Conservation (phyloP, 2,797 vertebrate species). For the Anguilla marmorata region DNA sequence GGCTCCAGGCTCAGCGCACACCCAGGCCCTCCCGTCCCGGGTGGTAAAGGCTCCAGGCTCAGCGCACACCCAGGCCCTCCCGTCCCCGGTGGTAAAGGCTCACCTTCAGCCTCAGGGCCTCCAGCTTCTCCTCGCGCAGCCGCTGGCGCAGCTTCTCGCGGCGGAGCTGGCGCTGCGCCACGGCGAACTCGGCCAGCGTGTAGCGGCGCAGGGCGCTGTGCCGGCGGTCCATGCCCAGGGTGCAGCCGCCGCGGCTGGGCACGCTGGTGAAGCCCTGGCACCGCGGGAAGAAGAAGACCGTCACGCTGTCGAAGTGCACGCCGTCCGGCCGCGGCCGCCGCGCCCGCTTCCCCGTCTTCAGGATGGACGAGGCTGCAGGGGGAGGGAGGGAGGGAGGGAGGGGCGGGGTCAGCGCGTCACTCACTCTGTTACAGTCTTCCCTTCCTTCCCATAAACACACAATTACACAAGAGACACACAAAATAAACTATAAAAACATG, state of each 20-base stretch:
- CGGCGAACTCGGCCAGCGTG: slow-evolving; percentile 79
- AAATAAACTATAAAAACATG: no score
- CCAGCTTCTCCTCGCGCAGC: slow-evolving; percentile 76
- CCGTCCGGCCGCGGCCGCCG: slow-evolving; percentile 64
- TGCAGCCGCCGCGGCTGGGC: slow-evolving; percentile 87
- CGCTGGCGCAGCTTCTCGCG: slow-evolving; percentile 73
- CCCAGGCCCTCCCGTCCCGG: no score
- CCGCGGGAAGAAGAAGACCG: slow-evolving; percentile 86
- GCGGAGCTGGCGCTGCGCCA: slow-evolving; percentile 71
- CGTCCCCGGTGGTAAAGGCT: slow-evolving; percentile 33
- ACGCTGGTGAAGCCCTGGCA: slow-evolving; percentile 93
- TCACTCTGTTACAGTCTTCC: neutral
- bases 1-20: no score
- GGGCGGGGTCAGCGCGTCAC: neutral
- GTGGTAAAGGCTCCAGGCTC: no score
- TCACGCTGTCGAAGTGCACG: slow-evolving; percentile 82
- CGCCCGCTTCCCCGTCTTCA: slow-evolving; percentile 77
- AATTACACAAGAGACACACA: neutral
- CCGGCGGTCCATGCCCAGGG: slow-evolving; percentile 82
- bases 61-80: neutral
- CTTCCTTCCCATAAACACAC: neutral
- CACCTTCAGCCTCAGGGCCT: slow-evolving; percentile 75
- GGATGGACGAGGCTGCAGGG: slow-evolving; percentile 75
- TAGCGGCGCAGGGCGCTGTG: slow-evolving; percentile 77
- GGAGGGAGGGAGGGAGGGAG: neutral